Evolutionary conservation across 2,113 vertebrate species (phyloP).

Genomic region (Pluvialis apricaria): DNA sequence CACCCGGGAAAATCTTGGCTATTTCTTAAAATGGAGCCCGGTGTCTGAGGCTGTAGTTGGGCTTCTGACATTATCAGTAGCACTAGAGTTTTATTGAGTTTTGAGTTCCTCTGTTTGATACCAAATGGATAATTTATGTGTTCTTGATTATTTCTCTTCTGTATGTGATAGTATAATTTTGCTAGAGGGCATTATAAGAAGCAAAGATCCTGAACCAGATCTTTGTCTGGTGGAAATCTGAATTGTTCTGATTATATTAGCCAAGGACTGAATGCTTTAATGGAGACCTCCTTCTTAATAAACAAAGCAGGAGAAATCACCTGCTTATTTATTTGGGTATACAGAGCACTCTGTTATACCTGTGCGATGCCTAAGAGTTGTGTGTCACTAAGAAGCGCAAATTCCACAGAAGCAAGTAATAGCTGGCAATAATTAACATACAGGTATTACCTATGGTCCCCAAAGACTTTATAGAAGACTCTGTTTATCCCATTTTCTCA

Average conservation of each 20-base stretch:
- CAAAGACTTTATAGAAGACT: neutral
- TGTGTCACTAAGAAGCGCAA: neutral
- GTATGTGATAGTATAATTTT: neutral
- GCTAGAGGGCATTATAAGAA: neutral
- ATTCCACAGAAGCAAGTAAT: neutral
- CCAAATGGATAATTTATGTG: neutral
- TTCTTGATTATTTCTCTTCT: neutral
- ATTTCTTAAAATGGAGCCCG: neutral
- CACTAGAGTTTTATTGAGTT: neutral
- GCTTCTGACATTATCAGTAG: neutral
- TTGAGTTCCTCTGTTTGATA: neutral
- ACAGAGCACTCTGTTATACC: neutral
- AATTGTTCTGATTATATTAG: constrained; percentile 15
- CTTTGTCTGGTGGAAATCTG: neutral
- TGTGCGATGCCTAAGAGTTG: neutral
- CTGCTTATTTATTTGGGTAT: neutral
- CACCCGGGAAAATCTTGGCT: neutral
- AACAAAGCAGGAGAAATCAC: neutral
- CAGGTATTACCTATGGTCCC: neutral
- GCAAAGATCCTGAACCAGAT: neutral
- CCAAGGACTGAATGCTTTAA: neutral
- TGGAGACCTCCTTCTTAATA: neutral
- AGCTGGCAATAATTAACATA: neutral
- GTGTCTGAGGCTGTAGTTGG: neutral
- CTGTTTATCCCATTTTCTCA: neutral